phyloP scores from a whole-genome alignment of 2,113 vertebrate species.

The Brachionichthys hirsutus region DNA sequence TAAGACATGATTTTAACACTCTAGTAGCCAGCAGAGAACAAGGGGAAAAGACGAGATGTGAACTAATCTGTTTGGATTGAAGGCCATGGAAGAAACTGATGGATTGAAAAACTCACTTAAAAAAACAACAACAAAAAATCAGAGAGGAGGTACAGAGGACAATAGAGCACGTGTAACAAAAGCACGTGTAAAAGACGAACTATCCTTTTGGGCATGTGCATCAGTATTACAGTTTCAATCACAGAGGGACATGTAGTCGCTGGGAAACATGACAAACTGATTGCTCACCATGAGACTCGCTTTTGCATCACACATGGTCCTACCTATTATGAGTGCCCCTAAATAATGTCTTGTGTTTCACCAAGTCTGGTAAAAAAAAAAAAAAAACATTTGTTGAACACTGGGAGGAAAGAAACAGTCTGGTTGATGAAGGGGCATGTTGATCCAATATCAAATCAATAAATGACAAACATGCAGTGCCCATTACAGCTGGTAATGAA shows the following conservation, averaged over 20 bases:
- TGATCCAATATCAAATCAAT: conserved; percentile 66
- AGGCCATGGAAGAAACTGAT: conserved; percentile 17
- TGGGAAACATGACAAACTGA: conserved; percentile 39
- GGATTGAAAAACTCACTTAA: conserved; percentile 18
- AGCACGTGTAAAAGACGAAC: not conserved
- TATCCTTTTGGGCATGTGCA: not conserved
- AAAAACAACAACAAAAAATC: conserved; percentile 38
- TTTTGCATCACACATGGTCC: conserved; percentile 10
- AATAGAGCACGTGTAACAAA: not conserved
- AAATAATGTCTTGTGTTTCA: conserved; percentile 11
- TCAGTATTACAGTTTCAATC: conserved; percentile 7
- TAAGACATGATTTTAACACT: too few species aligned
- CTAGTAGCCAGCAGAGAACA: too few species aligned
- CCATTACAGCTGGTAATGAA: conserved; percentile 61
- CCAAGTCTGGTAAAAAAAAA: not conserved
- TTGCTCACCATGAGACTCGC: conserved; percentile 49
- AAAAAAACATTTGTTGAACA: conserved; percentile 48
- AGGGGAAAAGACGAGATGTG: not conserved
- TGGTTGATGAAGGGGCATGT: conserved; percentile 39
- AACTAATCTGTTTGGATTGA: conserved; percentile 40
- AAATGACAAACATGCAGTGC: conserved; percentile 54
- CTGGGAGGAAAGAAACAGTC: conserved; percentile 15
- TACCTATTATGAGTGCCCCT: conserved; percentile 1
- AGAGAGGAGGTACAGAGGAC: not conserved
- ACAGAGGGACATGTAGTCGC: conserved; percentile 9